These are phyloP conservation scores for Microtus oregoni DNA, from an alignment of 2,113 vertebrate genomes.

Conservation along the genomic window DNA sequence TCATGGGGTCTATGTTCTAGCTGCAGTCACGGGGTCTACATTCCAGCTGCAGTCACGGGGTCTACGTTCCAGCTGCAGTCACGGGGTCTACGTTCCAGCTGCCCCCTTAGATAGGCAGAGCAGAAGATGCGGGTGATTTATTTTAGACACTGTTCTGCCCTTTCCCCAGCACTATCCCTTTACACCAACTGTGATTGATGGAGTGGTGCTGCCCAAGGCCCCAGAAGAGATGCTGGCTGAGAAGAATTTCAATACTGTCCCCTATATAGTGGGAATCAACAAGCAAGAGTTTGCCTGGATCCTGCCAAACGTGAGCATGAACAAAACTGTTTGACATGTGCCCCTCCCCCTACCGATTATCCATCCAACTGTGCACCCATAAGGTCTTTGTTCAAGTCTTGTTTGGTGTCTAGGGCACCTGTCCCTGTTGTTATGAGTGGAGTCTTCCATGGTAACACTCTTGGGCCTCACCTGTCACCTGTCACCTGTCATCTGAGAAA, in stretches of 20 bases:
- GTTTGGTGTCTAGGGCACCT: not conserved
- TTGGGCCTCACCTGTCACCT: not conserved
- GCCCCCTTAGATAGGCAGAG: too few relatives aligned
- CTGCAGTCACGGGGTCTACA: too few relatives aligned
- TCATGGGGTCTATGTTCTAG: not conserved
- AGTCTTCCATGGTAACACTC: not conserved
- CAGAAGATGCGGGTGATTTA: rapidly evolving
- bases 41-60: not conserved
- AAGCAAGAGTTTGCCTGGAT: slow-evolving; percentile 74
- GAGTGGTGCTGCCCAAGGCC: slow-evolving; percentile 64
- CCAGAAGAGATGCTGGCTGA: slow-evolving; percentile 53
- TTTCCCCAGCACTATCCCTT: not conserved
- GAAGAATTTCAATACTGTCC: slow-evolving; percentile 55
- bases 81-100: not conserved
- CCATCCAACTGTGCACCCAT: rapidly evolving
- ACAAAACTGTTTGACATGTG: not conserved
- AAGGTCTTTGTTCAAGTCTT: not conserved
- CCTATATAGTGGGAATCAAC: slow-evolving; percentile 55
- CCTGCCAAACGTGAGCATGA: slow-evolving; percentile 56
- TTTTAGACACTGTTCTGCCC: rapidly evolving
- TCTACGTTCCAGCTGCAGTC: not conserved
- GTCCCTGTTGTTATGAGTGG: too few relatives aligned
- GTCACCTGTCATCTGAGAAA: not conserved
- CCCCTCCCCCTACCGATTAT: rapidly evolving
- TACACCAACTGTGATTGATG: not conserved